Evolutionary conservation across 1,140 invertebrate genomes (phyloP), one percentile per base, ranked within the genome.

Genomic region (Drosophila baimaii): DNA sequence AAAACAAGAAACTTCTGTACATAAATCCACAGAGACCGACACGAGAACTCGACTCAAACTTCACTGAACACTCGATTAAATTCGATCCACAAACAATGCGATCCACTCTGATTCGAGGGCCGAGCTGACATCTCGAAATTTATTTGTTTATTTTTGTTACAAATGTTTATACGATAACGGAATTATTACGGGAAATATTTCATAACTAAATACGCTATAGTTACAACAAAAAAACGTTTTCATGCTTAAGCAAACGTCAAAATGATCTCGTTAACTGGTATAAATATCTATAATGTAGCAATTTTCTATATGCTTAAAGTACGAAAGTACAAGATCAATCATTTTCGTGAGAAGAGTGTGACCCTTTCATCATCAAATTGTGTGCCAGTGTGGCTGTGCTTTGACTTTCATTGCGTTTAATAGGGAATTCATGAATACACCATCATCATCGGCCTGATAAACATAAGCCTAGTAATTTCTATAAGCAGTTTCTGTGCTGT

Each of bases 391-490:
- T 63, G 59, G 15, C 59, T 63, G 59, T 39, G 54, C 59, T 39
- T n/a, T 27, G 12, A n/a, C 6, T 9, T 41, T 13, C 10, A 41
- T 29, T 25, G 10, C 19, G 19, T 63, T 61, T 31, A 43, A 29
- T 61, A 15, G 37, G 56, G 23, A 23, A 64, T 61, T 54, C 41
- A 19, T 56, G 15, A 59, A 41, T 29, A 59, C 49, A 21, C 21
- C 9, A 43, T 19, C 17, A 27, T 27, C 23, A n/a, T 25, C 9
- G 8, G 25, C 25, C 15, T 57, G 52, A 63, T 57, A 63, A 58
- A 39, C 59, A 8, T 31, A 43, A 46, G 35, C 54, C 44, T 29
- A 76, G 62, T 47, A 55, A 43, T 62, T 52, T 59, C 51, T 59
- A 6, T 19, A 54, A n/a, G 51, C 19, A 25, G 17, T 25, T 57